Evolutionary conservation across 2,113 vertebrate species (phyloP).

Genomic region (Esox niger): DNA sequence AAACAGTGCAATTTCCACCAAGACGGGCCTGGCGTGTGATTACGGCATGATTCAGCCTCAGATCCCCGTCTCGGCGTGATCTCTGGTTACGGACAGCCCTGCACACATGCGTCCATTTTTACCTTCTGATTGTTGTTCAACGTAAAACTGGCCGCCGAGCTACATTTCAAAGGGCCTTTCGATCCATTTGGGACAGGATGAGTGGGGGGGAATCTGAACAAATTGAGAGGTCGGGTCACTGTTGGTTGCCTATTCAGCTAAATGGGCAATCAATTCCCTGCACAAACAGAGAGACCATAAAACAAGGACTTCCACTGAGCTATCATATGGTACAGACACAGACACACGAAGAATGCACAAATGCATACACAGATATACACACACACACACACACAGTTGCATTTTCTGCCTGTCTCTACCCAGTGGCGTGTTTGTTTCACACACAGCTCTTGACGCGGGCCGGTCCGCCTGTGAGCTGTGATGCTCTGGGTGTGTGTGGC

Average conservation of each 20-base stretch:
- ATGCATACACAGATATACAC: not conserved
- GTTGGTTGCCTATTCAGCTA: no score
- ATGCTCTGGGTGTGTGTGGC: not conserved
- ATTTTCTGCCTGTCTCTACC: no score
- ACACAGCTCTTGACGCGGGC: no score
- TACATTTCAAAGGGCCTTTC: not conserved
- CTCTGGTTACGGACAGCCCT: slow-evolving; percentile 1
- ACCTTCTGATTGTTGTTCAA: slow-evolving; percentile 3
- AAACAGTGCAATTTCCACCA: slow-evolving; percentile 60
- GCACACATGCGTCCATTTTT: slow-evolving; percentile 13
- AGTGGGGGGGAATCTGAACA: not conserved
- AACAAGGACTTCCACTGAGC: no score
- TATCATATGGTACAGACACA: not conserved
- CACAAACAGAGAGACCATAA: no score
- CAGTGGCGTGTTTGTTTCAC: no score
- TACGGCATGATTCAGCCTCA: slow-evolving; percentile 6
- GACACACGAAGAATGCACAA: not conserved
- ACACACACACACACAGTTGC: slow-evolving; percentile 7
- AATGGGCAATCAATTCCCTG: no score
- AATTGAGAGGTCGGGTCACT: no score
- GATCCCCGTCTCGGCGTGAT: not conserved
- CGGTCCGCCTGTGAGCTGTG: no score
- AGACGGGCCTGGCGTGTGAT: slow-evolving; percentile 43
- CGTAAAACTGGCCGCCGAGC: not conserved
- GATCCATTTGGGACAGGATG: not conserved